Evolutionary conservation across 1,140 invertebrate species (phyloP), one percentile per base, ranked within the genome.

Genomic region (Manduca sexta): DNA sequence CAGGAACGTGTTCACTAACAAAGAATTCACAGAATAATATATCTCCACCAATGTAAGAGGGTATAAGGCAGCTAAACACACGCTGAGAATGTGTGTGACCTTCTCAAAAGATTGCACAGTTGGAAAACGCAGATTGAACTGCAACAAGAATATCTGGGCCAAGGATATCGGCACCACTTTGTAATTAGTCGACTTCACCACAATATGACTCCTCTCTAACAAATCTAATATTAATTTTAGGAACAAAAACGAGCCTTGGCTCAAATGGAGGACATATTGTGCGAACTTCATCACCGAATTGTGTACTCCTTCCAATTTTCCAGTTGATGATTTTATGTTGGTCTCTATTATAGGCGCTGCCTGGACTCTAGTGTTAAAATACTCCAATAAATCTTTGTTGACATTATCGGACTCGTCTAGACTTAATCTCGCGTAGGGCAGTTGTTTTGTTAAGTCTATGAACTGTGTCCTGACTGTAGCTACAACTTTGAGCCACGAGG

Each of bases 41-140:
- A 99, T 95, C 84, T 98, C 96, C 37, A 94, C 89, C 26, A 95
- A 81, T 1, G 93, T 98, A 1, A 99, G 82, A 0, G 97, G 97
- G 84, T 95, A 96, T 0, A 98, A 84, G 3, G 95, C 93, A 2
- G 97, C 94, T 35, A 99, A 84, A 68, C 96, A 96, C 0, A 97
- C 93, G 56, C 94, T 94, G 2, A 99, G 84, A 50, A 99, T 94
- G 48, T 92, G 90, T 5, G 90, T 91, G 8, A 96, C 93, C 82
- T 95, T 96, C 58, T 97, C 95, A 79, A 96, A 98, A 0, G 95
- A 95, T 29, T 94, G 89, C 0, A 92, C 90, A 10, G 95, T 98
- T 12, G 96, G 95, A 81, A 98, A 99, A 56, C 92, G 88, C 16
- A 98, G 83, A 87, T 98, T 98, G 78, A 98, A 98, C 84, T 97